These are phyloP conservation scores for Neosilurus hyrtlii DNA, from an alignment of 2,797 vertebrate genomes.

Conservation along the genomic window DNA sequence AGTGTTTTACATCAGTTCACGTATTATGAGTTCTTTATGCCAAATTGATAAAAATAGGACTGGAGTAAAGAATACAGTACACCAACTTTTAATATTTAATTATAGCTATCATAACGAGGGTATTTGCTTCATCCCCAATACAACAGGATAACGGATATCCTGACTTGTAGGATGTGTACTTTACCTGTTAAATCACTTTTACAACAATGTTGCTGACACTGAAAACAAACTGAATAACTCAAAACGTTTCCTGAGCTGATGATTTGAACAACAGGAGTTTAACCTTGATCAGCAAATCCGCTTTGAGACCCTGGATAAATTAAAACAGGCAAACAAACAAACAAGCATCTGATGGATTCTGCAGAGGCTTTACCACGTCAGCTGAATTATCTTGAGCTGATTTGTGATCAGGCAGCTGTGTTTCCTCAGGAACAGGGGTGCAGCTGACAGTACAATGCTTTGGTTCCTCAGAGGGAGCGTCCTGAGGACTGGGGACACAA, in stretches of 20 bases:
- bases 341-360: constrained; percentile 26
- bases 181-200: not conserved
- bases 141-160: not conserved
- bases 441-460: not conserved
- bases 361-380: constrained; percentile 41
- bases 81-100: not conserved
- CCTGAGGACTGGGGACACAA: constrained; percentile 39
- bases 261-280: constrained; percentile 17
- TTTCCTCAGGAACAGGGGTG: constrained; percentile 32
- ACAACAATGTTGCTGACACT: not conserved
- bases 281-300: not conserved
- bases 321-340: constrained; percentile 24
- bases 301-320: not conserved
- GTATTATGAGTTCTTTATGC: not conserved
- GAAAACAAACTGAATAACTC: not conserved
- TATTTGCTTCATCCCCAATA: too few species aligned
- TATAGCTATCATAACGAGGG: too few species aligned
- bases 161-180: not conserved
- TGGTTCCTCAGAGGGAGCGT: constrained; percentile 18
- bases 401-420: constrained; percentile 23
- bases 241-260: not conserved
- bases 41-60: not conserved
- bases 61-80: not conserved
- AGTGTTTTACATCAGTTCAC: not conserved
- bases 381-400: constrained; percentile 32